Base-by-base conservation (phyloP, 2,113 vertebrate genomes). In the Hippocampus mohnikei region DNA sequence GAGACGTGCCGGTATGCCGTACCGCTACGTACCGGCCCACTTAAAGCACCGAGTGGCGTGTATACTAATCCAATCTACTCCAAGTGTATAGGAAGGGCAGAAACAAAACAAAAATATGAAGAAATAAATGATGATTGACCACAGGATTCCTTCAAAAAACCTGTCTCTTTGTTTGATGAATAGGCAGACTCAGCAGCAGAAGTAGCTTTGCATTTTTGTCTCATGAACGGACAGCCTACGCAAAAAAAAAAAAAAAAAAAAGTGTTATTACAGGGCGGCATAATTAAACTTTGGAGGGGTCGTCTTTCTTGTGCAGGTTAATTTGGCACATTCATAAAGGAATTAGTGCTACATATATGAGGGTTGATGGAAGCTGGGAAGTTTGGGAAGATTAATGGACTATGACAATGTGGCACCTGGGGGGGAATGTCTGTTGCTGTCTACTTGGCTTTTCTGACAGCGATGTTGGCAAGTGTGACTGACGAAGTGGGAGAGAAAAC, bases 321-420 rank as follows among this genome's bases (percentile, higher is more conserved):
- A 91, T 93, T 91, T 90, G 79, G 86, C 85, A 91, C 90, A 90
- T 93, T 91, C 93, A 89, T 93, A 92, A 86, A 85, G 84, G 92
- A 87, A 94, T 95, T 94, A 95, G 91, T 86, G 85, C 86, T 87
- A 88, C 70, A 2, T 44, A 85, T 84, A 85, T 79, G 67, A 84
- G 80, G 87, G 84, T 88, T 85, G 85, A 88, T 88, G 85, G 88
- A 88, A 85, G 84, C 79, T 60, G 75, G 83, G 79, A 89, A 91
- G 91, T 92, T 93, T 93, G 91, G 93, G 90, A 90, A 91, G 91
- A 94, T 93, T 94, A 94, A 95, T 95, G 91, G 87, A 93, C 86
- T 91, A 92, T 91, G 93, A 94, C 93, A 94, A 90, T 92, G 93
- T 93, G 92, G 86, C 78, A 92, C 90, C 93, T 93, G 85, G 91